Evolutionary conservation across 2,888 invertebrate species (phyloP).

Genomic region (Oscheius sp.): DNA sequence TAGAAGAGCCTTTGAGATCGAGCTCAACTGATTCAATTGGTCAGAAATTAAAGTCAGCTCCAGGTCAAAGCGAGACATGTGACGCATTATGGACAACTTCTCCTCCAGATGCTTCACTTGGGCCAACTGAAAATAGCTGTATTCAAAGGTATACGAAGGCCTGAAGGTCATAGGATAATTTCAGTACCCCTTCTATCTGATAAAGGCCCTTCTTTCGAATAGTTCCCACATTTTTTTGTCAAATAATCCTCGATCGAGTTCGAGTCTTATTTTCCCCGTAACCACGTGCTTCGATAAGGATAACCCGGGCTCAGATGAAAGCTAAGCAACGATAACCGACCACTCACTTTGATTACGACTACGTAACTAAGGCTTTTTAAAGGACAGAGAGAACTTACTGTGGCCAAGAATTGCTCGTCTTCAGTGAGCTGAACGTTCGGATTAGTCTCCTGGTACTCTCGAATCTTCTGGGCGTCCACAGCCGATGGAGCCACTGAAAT

Average conservation of each 20-base stretch:
- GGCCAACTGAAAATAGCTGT: conserved; percentile 48
- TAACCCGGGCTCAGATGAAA: no score
- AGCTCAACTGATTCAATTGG: neutral
- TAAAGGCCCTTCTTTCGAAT: no score
- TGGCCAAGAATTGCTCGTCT: conserved; percentile 16
- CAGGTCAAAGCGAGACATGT: conserved; percentile 53
- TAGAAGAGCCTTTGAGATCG: neutral
- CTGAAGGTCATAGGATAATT: no score
- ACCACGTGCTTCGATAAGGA: no score
- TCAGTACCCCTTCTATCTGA: no score
- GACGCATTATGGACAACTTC: conserved; percentile 57
- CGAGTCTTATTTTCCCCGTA: no score
- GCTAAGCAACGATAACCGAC: neutral
- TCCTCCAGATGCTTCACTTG: conserved; percentile 63
- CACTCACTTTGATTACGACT: neutral
- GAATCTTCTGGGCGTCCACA: conserved; percentile 12
- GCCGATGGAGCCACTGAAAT: conserved; percentile 18
- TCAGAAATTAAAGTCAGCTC: conserved; percentile 34
- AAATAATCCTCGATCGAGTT: no score
- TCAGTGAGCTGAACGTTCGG: neutral
- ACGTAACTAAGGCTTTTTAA: neutral
- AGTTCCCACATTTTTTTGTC: no score
- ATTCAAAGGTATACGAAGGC: no score
- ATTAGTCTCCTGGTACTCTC: conserved; percentile 7
- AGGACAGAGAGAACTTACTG: neutral